phyloP scores from a whole-genome alignment of 2,797 vertebrate genomes.

The Otus scops region DNA sequence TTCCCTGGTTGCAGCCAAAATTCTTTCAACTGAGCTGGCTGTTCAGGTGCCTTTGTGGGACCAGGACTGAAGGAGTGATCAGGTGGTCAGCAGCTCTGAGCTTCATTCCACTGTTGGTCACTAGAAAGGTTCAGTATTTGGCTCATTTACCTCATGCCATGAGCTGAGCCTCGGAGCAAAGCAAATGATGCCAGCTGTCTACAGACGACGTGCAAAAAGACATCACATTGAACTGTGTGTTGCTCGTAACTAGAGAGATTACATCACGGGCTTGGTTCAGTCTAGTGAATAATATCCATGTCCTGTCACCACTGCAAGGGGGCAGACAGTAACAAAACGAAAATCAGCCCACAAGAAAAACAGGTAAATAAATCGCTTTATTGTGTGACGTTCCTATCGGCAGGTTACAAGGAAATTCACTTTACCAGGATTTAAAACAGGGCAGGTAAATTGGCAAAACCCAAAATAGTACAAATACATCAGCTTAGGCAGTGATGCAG shows the following conservation, averaged over 20 bases:
- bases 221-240: not conserved
- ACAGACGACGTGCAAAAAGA: not conserved
- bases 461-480: not conserved
- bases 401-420: not conserved
- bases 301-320: not conserved
- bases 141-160: not conserved
- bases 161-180: not conserved
- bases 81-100: not conserved
- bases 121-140: not conserved
- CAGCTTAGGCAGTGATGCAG: not conserved
- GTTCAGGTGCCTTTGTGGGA: not conserved
- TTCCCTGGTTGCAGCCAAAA: not conserved
- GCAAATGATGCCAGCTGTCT: not conserved
- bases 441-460: not conserved
- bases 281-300: not conserved
- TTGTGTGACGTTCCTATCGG: not conserved
- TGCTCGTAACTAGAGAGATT: not conserved
- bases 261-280: not conserved
- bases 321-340: not conserved
- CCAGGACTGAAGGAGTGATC: not conserved
- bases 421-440: not conserved
- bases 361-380: not conserved
- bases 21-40: not conserved
- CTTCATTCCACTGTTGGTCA: not conserved
- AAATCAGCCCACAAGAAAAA: not conserved